phyloP scores from a whole-genome alignment of 1,140 invertebrate species.

The Metopolophium dirhodum region DNA sequence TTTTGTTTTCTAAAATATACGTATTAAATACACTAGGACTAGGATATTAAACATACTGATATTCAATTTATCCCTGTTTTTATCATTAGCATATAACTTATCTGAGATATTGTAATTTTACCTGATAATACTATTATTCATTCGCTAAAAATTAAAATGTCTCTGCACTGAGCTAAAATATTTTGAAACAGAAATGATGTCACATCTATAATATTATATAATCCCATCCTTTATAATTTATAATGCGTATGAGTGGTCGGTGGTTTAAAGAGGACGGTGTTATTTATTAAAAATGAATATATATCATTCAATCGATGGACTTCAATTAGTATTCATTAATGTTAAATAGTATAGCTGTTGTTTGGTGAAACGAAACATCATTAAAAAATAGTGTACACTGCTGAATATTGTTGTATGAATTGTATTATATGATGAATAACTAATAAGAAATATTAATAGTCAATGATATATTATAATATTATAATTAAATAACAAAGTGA shows the following conservation, averaged over 20 bases:
- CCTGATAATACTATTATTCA: neutral
- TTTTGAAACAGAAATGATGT: neutral
- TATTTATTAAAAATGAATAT: neutral
- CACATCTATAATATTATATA: neutral
- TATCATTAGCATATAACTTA: neutral
- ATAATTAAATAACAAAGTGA: neutral
- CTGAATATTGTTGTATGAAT: neutral
- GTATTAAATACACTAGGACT: neutral
- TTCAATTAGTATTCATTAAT: neutral
- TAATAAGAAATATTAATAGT: neutral
- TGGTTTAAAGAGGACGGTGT: neutral
- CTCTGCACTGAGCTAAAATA: neutral
- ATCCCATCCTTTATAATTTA: too few species aligned
- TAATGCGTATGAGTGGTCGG: neutral
- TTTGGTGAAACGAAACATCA: neutral
- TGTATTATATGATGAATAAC: neutral
- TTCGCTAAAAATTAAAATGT: neutral
- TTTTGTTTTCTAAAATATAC: neutral
- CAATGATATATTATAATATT: neutral
- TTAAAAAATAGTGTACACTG: neutral
- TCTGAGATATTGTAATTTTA: neutral
- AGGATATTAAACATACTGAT: neutral
- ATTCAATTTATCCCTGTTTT: neutral
- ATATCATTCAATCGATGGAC: neutral
- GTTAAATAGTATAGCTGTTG: neutral